Conservation (phyloP, 2,113 vertebrate species). For the Ailuropoda melanoleuca region DNA sequence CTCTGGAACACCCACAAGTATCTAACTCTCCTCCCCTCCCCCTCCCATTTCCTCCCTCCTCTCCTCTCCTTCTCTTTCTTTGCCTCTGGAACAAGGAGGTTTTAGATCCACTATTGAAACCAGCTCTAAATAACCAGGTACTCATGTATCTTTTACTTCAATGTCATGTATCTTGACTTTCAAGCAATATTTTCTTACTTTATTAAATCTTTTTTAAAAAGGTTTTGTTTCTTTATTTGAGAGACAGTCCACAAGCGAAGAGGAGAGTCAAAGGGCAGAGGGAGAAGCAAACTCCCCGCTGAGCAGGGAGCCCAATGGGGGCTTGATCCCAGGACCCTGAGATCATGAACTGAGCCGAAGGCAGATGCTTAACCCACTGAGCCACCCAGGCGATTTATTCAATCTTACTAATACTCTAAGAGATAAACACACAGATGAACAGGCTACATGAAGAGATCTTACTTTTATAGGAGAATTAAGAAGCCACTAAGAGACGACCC, state of each 20-base stretch:
- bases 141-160: background rate
- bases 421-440: conserved; percentile 13
- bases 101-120: background rate
- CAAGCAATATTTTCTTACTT: background rate
- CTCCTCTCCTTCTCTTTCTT: background rate
- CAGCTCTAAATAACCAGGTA: background rate
- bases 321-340: no score
- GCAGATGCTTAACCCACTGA: background rate
- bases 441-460: background rate
- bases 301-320: background rate
- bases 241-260: background rate
- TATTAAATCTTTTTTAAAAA: background rate
- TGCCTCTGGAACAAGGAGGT: background rate
- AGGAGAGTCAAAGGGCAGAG: background rate
- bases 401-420: conserved; percentile 61
- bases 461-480: background rate
- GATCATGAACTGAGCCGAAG: background rate
- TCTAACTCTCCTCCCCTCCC: background rate
- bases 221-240: background rate
- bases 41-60: no score
- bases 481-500: background rate
- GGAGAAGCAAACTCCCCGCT: background rate
- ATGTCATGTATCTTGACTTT: background rate
- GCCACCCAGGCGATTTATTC: accelerated
- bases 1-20: background rate